Base-by-base conservation (phyloP, 2,888 invertebrate species). In the Plagodis dolabraria region DNA sequence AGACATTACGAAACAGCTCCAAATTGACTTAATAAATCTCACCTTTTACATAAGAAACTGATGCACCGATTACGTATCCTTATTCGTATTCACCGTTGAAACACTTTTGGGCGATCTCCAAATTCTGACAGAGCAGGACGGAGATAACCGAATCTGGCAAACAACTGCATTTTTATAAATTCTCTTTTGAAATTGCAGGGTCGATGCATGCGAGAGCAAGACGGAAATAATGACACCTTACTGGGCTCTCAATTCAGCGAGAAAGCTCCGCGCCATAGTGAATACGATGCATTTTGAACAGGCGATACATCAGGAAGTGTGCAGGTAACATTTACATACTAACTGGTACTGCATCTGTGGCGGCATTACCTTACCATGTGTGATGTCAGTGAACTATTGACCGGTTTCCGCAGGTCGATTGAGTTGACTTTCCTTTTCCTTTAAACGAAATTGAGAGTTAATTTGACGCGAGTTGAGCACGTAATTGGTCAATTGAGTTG, bases 251-350 rank as follows among this genome's bases (percentile, higher is more conserved):
- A 98, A 98, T 86, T 98, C 98, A 0, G 97, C 97, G 12, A 97
- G 97, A 53, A 98, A 98, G 90, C 95, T 98, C 57, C 94, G 98
- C 54, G 98, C 98, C 36, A 97, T 98, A 67, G 98, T 98, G 52
- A 98, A 98, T 85, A 98, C 98, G 8, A 97, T 98, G 90, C 98
- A 98, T 87, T 98, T 98, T 79, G 98, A 98, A 80, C 98, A 98
- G 86, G 98, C 98, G 51, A 98, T 98, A 76, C 98, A 98, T 82
- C 98, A 98, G 84, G 98, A 98, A 94, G 96, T 98, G 63, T 98
- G 98, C 94, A 95, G 97, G 97, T 98, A 92, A 64, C 45, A 8
- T 36, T 22, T 36, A 40, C 40, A 40, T 10, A 9, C 10, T 40
- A 40, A 40, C 10, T 40, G 40, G 7, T 7, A 36, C 2, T 36